Base-by-base conservation (phyloP, 2,113 vertebrate genomes). In the Prionailurus bengalensis region DNA sequence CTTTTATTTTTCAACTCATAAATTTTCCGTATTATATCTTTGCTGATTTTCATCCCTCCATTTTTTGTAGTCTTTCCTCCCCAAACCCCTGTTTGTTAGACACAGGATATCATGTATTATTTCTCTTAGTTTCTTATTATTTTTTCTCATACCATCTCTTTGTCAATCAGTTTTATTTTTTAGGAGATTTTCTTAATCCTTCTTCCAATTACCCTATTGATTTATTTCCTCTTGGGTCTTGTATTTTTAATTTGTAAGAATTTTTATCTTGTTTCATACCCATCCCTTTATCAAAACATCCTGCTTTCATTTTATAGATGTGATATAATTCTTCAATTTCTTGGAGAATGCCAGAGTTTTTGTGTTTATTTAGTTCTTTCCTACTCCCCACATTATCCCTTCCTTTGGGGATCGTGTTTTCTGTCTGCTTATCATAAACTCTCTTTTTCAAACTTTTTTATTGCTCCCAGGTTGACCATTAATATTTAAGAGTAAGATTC, bases 231-330 rank as follows among this genome's bases (percentile, higher is more conserved):
- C 63, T 84, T 92, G 68, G 36, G 29, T 13, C 17, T 81, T 53
- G 55, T 55, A 68, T 78, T 94, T 83, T 76, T 87, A 91, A 83
- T 86, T 65, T 90, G 39, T 91, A 53, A 93, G 42, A 48, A 14
- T 10, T 84, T 84, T 68, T 55, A 80, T 42, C 89, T 89, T 80
- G 17, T 42, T 89, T 92, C 78, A 23, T 94, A 61, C 14, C 1
- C 13, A 17, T 85, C 45, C 17, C 31, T 76, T 71, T 27, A 65
- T 78, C 11, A 82, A 70, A 65, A 65, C 29, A 45, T 21, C 29
- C 53, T 97, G 45, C 45, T 80, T 85, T 80, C 58, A 70, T 61
- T 81, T 95, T 78, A 76, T 39, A 71, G 58, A 55, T 53, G 4
- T 10, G 11, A 21, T 94, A 31, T 42, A 39, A 19, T 83, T 36